A percentile compares a stretch with the other conserved stretches of the same genome.
phyloP scores from a whole-genome alignment of 2,113 vertebrate species.

The Candoia aspera region DNA sequence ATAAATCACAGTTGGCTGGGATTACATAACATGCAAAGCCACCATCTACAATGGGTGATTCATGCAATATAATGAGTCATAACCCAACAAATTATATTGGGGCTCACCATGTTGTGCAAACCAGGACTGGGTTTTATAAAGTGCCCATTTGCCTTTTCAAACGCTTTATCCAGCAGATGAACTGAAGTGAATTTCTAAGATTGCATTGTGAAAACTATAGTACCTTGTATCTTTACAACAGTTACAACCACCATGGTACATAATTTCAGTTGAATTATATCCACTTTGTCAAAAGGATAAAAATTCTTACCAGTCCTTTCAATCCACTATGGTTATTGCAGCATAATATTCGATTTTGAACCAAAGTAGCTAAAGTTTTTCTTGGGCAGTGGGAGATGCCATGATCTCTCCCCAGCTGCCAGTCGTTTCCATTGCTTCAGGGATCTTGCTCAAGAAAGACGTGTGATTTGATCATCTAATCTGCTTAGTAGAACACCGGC shows the following conservation, averaged over 20 bases:
- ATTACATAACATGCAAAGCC: background rate
- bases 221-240: constrained; percentile 30
- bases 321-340: background rate
- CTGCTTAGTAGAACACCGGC: background rate
- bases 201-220: background rate
- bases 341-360: background rate
- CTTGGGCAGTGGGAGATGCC: background rate
- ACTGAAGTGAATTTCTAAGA: background rate
- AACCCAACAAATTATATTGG: background rate
- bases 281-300: constrained; percentile 29
- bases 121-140: background rate
- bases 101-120: background rate
- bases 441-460: background rate
- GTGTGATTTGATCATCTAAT: background rate
- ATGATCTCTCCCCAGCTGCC: background rate
- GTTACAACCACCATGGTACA: background rate
- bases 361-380: background rate
- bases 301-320: background rate
- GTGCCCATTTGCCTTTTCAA: background rate
- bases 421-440: background rate
- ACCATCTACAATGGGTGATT: background rate
- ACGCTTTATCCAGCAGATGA: background rate
- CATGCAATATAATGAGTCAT: background rate
- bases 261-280: constrained; percentile 14
- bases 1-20: background rate